Base-by-base conservation (phyloP, 2,888 invertebrate species). In the Erannis defoliaria region DNA sequence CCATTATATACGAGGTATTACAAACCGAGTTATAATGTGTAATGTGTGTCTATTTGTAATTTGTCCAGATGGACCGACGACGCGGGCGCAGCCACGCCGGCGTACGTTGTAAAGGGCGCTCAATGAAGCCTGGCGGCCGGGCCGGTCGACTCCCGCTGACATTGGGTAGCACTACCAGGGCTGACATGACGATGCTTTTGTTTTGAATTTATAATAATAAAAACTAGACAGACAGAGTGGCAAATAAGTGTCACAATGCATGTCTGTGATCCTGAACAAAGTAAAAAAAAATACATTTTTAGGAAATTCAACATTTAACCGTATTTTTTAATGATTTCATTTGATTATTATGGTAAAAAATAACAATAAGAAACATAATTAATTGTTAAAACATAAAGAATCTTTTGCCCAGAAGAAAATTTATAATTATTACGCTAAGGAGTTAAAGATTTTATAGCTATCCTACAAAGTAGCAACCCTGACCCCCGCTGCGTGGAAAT, bases 401-500 rank as follows among this genome's bases (percentile, higher is more conserved):
- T n/a, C n/a, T n/a, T n/a, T n/a, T n/a, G n/a, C n/a, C n/a, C n/a
- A n/a, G 9, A 31, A 31, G 1, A 31, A 31, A 10, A 10, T 31
- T 31, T 8, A 10, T 31, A 31, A 10, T 31, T 12, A 9, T 31
- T 3, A 31, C 4, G n/a, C 5, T 1, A n/a, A 33, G 2, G n/a
- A 33, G n/a, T 33, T 12, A 5, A 16, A 40, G 1, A 1, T 10
- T 40, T 21, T 29, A n/a, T 26, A 37, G 19, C 14, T 43, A 51
- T 35, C 4, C 33, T 19, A 12, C 12, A 10, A 23, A 14, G 54
- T 74, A 80, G 50, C 80, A 81, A 59, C 82, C 81, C 81, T 80
- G 78, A 76, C 73, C 75, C 85, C 84, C 75, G 77, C 84, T 81
- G 85, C 77, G 84, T 84, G 80, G 81, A 82, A 83, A 87, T 88